A percentile compares a stretch with the other conserved stretches of the same genome.
Evolutionary conservation across 1,140 invertebrate species (phyloP).

Genomic region (Macrotrachela quadricornifera): DNA sequence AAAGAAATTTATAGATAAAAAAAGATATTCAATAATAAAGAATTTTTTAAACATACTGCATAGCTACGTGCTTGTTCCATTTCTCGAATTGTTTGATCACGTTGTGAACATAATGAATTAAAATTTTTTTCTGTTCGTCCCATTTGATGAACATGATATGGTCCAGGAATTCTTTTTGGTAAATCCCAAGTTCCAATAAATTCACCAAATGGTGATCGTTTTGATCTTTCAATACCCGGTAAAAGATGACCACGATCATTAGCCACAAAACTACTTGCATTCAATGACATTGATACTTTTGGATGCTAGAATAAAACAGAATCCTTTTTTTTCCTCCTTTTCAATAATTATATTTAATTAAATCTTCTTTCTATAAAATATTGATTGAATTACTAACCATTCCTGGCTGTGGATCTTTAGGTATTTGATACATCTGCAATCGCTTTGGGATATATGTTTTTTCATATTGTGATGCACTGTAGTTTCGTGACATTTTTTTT

Average conservation of each 20-base stretch:
- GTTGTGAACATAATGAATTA: not conserved
- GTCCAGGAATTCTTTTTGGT: conserved; percentile 11
- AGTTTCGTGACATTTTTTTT: conserved; percentile 3
- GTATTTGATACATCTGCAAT: conserved; percentile 24
- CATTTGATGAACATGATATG: conserved; percentile 6
- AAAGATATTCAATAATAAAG: not conserved
- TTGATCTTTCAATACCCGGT: conserved; percentile 16
- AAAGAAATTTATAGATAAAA: too few relatives aligned
- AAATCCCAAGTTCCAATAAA: conserved; percentile 30
- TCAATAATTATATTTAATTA: too few relatives aligned
- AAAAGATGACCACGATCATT: conserved; percentile 22
- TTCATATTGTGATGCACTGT: conserved; percentile 17
- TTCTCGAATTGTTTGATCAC: not conserved
- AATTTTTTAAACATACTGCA: not conserved
- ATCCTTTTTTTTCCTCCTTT: too few relatives aligned
- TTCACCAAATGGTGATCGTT: conserved; percentile 24
- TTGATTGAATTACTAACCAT: conserved; percentile 13
- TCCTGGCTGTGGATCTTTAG: conserved; percentile 13
- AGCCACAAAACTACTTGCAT: conserved; percentile 20
- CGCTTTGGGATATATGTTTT: conserved; percentile 18
- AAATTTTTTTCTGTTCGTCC: conserved; percentile 2
- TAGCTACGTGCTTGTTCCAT: not conserved
- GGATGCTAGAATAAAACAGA: not conserved
- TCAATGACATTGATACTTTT: conserved; percentile 13
- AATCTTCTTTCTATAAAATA: not conserved